Percentiles rank a stretch among this genome's conserved stretches.
These are phyloP conservation scores for Austrofundulus limnaeus DNA, from an alignment of 2,113 vertebrate genomes.

Conservation along the genomic window DNA sequence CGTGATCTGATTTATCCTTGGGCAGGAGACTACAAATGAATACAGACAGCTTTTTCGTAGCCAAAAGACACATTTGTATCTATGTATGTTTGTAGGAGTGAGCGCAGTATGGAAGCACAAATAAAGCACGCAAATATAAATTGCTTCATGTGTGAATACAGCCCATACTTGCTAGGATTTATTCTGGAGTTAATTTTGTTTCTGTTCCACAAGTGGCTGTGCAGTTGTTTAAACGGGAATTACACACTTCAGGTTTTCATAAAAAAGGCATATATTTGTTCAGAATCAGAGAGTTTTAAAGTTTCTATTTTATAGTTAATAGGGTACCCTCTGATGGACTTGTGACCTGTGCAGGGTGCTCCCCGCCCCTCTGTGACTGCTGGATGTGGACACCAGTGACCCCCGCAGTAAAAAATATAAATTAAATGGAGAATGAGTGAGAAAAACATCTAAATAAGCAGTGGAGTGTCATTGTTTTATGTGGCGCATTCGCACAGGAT, in stretches of 20 bases:
- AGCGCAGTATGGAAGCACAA: constrained; percentile 9
- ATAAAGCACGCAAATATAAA: constrained; percentile 8
- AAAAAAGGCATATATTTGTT: not conserved
- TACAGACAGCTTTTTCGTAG: constrained; percentile 72
- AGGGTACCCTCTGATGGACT: no score
- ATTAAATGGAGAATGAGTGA: no score
- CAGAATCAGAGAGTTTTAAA: constrained; percentile 9
- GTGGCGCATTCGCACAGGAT: no score
- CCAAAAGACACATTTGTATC: constrained; percentile 71
- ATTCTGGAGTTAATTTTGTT: constrained; percentile 12
- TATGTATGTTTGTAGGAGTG: constrained; percentile 29
- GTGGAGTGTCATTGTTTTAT: no score
- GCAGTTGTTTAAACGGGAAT: not conserved
- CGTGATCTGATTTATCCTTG: constrained; percentile 60
- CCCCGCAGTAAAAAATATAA: no score
- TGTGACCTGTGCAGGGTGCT: no score
- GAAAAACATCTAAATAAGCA: no score
- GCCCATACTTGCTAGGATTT: constrained; percentile 2
- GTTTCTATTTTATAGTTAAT: constrained; percentile 15
- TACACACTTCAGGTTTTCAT: constrained; percentile 22
- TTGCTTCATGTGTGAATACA: not conserved
- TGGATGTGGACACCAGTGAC: no score
- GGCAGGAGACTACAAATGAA: constrained; percentile 70
- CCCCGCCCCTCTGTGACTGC: no score
- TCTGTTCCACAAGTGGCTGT: not conserved